Evolutionary conservation across 2,797 vertebrate species (phyloP), one percentile per base, ranked within the genome.

Genomic region (Falco peregrinus): DNA sequence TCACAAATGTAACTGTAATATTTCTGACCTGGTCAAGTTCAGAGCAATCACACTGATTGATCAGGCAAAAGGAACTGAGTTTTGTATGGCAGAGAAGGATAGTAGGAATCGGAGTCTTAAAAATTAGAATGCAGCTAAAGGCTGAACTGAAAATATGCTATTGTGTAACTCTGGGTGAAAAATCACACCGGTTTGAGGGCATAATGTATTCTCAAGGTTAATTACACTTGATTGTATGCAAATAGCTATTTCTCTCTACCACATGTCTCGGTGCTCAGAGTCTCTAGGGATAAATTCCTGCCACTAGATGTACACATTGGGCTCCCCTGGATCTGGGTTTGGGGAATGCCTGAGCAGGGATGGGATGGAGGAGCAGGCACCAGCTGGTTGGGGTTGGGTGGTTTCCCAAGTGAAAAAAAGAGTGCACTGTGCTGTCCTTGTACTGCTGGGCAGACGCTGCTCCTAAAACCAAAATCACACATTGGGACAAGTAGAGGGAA

Each of bases 301-400:
- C 54, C 22, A 0, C 71, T 43, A 48, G 20, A 15, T 21, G 31
- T n/a, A 65, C 9, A n/a, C 56, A 17, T 0, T 0, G 0, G 77
- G 24, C 22, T 35, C 26, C 35, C 56, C 5, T 9, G 71, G 83
- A 16, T 41, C 8, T 4, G 1, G 19, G 50, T 33, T 26, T 43
- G 73, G 26, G 21, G 39, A 8, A 25, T 3, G 21, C 17, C 50
- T 33, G 59, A 60, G 69, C 61, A 33, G 54, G 74, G 48, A 8
- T 20, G 48, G 74, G 73, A 1, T 8, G 56, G 7, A 19, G 37
- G n/a, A 45, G 14, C 67, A n/a, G 65, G 37, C 3, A 3, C 20
- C 59, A 5, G 17, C 10, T n/a, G 50, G 6, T 1, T 45, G 41
- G 70, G 33, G 3, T 45, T 68, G 61, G 16, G 10, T 21, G 19